These are phyloP conservation scores for human (Homo sapiens) DNA, from an alignment of 2,113 vertebrate genomes.

Conservation along the genomic window DNA sequence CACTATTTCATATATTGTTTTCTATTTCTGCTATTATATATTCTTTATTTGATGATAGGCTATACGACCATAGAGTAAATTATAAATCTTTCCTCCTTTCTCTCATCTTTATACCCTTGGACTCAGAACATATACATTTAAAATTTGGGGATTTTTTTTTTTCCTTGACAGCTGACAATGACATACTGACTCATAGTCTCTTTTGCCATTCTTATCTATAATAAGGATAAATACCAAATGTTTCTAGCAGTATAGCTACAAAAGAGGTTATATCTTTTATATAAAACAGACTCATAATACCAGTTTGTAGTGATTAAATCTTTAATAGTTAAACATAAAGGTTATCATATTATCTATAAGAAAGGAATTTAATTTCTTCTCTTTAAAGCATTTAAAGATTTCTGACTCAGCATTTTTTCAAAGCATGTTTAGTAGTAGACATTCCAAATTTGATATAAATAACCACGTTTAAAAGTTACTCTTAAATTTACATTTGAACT, in stretches of 20 bases:
- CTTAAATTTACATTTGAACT: constrained; percentile 80
- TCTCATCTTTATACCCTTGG: background rate
- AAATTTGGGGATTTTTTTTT: background rate
- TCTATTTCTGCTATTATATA: background rate
- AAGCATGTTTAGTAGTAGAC: constrained; percentile 52
- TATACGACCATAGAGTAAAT: background rate
- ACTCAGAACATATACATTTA: background rate
- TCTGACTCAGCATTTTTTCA: constrained; percentile 23
- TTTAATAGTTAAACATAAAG: background rate
- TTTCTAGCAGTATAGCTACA: background rate
- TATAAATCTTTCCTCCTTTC: background rate
- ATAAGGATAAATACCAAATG: background rate
- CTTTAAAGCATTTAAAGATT: background rate
- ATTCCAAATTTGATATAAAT: constrained; percentile 76
- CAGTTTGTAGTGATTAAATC: background rate
- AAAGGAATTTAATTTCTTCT: constrained; percentile 34
- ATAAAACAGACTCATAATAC: background rate
- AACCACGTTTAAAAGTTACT: constrained; percentile 49
- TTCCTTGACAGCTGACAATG: background rate
- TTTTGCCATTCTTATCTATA: background rate
- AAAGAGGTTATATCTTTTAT: background rate
- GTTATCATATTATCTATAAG: background rate
- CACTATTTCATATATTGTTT: background rate
- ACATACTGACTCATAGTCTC: background rate
- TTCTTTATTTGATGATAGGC: background rate